Conservation (phyloP, 2,797 vertebrate genomes). For the Furcifer pardalis region DNA sequence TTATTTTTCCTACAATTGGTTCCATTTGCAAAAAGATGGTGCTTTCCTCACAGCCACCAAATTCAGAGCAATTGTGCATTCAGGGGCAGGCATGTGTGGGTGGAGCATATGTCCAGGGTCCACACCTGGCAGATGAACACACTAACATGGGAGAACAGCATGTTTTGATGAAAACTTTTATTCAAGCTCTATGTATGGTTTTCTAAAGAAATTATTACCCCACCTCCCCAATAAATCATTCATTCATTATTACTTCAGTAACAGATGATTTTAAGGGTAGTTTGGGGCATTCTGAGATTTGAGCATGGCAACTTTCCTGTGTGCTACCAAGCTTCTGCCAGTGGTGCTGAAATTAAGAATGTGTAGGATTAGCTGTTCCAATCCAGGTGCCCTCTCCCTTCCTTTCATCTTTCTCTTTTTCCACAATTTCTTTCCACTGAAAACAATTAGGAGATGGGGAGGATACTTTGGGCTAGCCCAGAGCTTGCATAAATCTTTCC, state of each 20-base stretch:
- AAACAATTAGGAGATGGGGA: too few relatives aligned
- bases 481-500: too few relatives aligned
- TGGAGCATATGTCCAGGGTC: background rate
- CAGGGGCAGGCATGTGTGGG: background rate
- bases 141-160: background rate
- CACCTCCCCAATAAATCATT: background rate
- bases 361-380: too few relatives aligned
- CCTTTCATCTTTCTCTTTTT: background rate
- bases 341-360: background rate
- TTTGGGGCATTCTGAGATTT: background rate
- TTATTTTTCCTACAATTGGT: background rate
- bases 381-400: too few relatives aligned
- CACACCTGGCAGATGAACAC: background rate
- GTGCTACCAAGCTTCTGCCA: background rate
- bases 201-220: background rate
- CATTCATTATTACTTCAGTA: background rate
- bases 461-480: too few relatives aligned
- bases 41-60: background rate
- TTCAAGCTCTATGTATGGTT: background rate
- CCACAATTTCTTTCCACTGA: background rate
- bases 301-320: background rate
- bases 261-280: background rate
- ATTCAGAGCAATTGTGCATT: background rate
- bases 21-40: background rate
- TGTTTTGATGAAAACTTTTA: background rate